Base-by-base conservation (phyloP, 2,797 vertebrate genomes). In the Pangasius djambal region DNA sequence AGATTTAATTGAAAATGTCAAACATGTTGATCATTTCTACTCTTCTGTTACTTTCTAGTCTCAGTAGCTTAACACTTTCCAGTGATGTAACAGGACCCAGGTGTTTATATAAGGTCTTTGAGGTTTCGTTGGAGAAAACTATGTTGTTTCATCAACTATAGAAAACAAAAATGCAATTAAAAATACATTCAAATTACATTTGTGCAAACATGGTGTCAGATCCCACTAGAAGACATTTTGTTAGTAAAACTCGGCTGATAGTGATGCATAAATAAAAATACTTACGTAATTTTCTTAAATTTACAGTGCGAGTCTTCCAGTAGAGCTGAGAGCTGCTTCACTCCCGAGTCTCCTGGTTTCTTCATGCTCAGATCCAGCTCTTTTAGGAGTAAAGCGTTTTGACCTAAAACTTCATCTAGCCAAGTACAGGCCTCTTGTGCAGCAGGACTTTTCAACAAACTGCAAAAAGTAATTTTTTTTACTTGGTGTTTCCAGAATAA, bases 301-400 rank as follows among this genome's bases (percentile, higher is more conserved):
- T 78, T 77, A 12, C 72, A 70, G 44, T 70, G 59, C 0, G 52
- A 61, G 34, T 61, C 50, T 25, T 16, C 6, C 44, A 61, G 12
- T 48, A 86, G 34, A 37, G 55, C 55, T 0, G 34, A 59, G 57
- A 86, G 70, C 37, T 93, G 65, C 2, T 84, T 87, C 87, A 92
- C 57, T 72, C 55, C 92, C 0, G 52, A 1, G 65, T 92, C 77
- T 2, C 91, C 91, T 44, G 93, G 74, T 6, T 55, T 75, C 88
- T 93, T 94, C 40, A 92, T 93, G 89, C 93, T 90, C 87, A 94
- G 55, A 13, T 89, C 90, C 59, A 94, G 90, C 69, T 93, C 92
- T 18, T 50, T 37, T 84, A 94, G 88, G 75, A 88, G 37, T 50
- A 28, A 69, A 15, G 87, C 69, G 83, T 2, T 79, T 79, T 4